These are phyloP conservation scores for cattle (Bos taurus) DNA, from an alignment of 2,113 vertebrate genomes.

Conservation along the genomic window ARS-UCD2.0 NC_037348.1:32907501-32908000, in stretches of 20 bases:
- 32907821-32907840: conserved; percentile 23
- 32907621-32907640: not conserved
- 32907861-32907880: conserved; percentile 93
- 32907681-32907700: not conserved
- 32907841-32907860: conserved; percentile 86
- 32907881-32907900: conserved; percentile 87
- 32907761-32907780: not conserved
- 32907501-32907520: no score
- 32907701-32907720: not conserved
- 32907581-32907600: no score
- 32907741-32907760: not conserved
- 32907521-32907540: no score
- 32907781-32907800: not conserved
- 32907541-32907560: no score
- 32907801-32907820: not conserved
- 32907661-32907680: no score
- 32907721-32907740: not conserved
- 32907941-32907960: not conserved
- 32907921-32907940: conserved; percentile 85
- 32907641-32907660: not conserved
- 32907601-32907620: not conserved
- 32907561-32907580: no score
- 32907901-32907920: conserved; percentile 72
- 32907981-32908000: no score
- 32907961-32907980: not conserved